Evolutionary conservation across 2,888 invertebrate species (phyloP).

Genomic region (Emmelina monodactyla): DNA sequence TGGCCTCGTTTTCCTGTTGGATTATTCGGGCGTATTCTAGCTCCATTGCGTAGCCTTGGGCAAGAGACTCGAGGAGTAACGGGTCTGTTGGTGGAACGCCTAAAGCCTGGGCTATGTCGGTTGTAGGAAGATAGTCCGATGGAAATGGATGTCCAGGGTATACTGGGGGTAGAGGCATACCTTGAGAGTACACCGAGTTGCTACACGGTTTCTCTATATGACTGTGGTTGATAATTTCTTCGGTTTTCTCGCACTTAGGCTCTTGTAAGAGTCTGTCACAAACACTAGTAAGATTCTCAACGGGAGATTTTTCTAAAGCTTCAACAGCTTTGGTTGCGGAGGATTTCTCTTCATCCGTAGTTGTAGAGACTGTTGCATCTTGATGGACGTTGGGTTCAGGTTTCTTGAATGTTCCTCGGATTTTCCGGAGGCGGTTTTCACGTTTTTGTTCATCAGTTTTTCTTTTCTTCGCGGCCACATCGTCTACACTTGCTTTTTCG

Average conservation of each 20-base stretch:
- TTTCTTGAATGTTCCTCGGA: conserved; percentile 48
- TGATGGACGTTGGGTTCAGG: conserved; percentile 41
- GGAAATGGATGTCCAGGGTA: conserved; percentile 23
- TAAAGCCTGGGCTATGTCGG: conserved; percentile 51
- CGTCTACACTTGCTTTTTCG: conserved; percentile 20
- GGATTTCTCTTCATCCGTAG: conserved; percentile 34
- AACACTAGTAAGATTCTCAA: conserved; percentile 40
- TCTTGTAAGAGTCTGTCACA: conserved; percentile 45
- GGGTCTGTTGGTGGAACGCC: conserved; percentile 57
- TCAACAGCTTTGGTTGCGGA: conserved; percentile 5
- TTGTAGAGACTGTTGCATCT: conserved; percentile 67
- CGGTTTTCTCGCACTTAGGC: conserved; percentile 19
- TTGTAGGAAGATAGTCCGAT: conserved; percentile 43
- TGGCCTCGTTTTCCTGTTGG: conserved; percentile 75
- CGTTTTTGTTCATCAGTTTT: conserved; percentile 34
- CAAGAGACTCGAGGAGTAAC: conserved; percentile 52
- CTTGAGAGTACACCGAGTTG: conserved; percentile 13
- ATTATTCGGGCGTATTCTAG: conserved; percentile 74
- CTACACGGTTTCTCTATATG: conserved; percentile 6
- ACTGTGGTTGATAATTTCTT: conserved; percentile 7
- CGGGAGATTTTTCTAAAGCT: conserved; percentile 31
- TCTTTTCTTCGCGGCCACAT: conserved; percentile 27
- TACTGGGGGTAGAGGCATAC: background rate
- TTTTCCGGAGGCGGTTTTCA: conserved; percentile 50
- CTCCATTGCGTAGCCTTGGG: conserved; percentile 70